Evolutionary conservation across 2,113 vertebrate genomes (phyloP), one percentile per base, ranked within the genome.

Genomic region (Elephas maximus): DNA sequence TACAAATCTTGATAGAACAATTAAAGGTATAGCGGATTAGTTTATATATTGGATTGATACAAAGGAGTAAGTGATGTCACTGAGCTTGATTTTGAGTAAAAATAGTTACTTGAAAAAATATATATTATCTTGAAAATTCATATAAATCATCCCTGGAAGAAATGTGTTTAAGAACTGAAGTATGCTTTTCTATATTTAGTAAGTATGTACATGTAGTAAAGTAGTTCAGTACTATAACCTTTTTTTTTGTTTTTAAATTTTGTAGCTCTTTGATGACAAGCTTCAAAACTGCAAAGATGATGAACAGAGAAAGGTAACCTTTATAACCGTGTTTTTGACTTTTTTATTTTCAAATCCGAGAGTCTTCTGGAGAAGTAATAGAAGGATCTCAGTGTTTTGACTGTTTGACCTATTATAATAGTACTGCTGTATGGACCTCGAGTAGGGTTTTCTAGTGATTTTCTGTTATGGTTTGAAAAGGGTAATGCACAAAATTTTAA

Each of bases 1-100:
- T 99, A n/a, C 99, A 99, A 98, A 99, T 99, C 97, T 99, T 99
- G 96, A 99, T 99, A 97, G 99, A 99, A 97, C 99, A 99, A 57
- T 95, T 99, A 97, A 99, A 99, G 99, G 99, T 99, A 99, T 82
- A 96, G 37, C 88, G 77, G 63, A 62, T 69, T 77, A 20, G 8
- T 62, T 90, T 89, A n/a, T 79, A 44, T 37, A 0, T 51, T 92
- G 79, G 18, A 33, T 74, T 62, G 45, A 44, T 91, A 57, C 15
- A 63, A 89, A 87, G 18, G 82, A 94, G 37, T 78, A 89, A 79
- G 73, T 78, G 74, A 73, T 81, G 48, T 88, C 74, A 51, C 33
- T 84, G 37, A 94, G 4, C 67, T 88, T 91, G 21, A 91, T 86
- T 96, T 92, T 81, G 10, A 74, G 20, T 84, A 65, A 65, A 86